Evolutionary conservation across 2,888 invertebrate species (phyloP), one percentile per base, ranked within the genome.

Genomic region (Macrophya annulata): DNA sequence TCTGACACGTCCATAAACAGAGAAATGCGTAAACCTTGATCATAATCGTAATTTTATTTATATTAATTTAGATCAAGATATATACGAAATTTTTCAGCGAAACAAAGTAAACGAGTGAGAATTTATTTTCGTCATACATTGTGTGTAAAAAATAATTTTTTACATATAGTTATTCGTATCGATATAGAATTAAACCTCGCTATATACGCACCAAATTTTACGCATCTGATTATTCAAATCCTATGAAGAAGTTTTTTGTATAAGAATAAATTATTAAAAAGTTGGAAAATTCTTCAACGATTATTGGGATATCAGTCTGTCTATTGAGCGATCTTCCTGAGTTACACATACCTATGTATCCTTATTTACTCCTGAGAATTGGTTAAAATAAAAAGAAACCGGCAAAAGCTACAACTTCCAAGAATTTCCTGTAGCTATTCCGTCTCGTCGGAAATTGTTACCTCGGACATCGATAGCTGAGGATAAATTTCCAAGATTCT

Each of bases 1-100:
- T 62, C 81, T 43, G 81, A 81, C 81, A 81, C 81, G 81, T 81
- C 62, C 81, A 81, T 81, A 81, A 81, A 81, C 40, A 62, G 81
- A 62, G 10, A 62, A 81, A 81, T 68, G 10, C 62, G 31, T n/a
- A 81, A 62, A 21, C 81, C 15, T 43, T 40, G 81, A 81, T 81
- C 81, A 15, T 21, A 62, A 81, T 81, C 81, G 81, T 40, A 37
- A 51, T 77, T 51, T 77, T 77, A 62, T 62, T 81, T 62, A 21
- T 62, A 59, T 40, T 81, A 59, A 81, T 81, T 62, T 21, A 62
- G 51, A 81, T 62, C 62, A 62, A 81, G 62, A 59, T 81, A 81
- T 74, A 21, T 10, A 17, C 37, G 51, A 77, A 77, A 77, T 55
- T 77, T 21, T 8, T n/a, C 43, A 45, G n/a, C 21, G 10, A 43